These are phyloP conservation scores for Huso huso DNA, from an alignment of 2,797 vertebrate genomes.

Conservation along the genomic window DNA sequence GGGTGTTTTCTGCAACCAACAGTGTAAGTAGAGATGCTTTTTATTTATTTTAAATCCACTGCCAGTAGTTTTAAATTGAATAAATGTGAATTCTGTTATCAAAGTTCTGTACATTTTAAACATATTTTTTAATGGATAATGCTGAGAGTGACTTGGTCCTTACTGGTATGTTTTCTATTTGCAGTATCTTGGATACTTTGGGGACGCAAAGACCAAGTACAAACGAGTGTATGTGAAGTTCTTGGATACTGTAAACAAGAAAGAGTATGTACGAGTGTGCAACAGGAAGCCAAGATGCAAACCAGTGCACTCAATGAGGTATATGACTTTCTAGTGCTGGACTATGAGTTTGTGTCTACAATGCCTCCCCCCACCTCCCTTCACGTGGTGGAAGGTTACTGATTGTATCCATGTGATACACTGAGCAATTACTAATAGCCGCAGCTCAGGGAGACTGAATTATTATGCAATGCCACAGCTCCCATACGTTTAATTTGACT, in stretches of 20 bases:
- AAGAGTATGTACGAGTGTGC: conserved; percentile 92
- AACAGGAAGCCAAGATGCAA: conserved; percentile 88
- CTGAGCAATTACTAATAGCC: no score
- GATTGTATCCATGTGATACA: no score
- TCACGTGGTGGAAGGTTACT: no score
- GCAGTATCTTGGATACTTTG: conserved; percentile 97
- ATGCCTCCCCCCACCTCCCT: no score
- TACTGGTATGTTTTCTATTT: conserved; percentile 19
- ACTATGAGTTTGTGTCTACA: background rate
- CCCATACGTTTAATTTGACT: no score
- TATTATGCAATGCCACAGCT: no score
- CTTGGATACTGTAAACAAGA: conserved; percentile 95
- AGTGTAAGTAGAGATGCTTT: conserved; percentile 68
- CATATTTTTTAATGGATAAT: background rate
- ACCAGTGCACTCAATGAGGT: conserved; percentile 83
- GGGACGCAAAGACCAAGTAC: conserved; percentile 93
- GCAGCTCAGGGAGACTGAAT: no score
- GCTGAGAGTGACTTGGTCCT: background rate
- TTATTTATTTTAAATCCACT: no score
- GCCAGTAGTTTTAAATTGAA: no score
- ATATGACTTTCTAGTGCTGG: conserved; percentile 19
- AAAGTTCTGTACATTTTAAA: background rate
- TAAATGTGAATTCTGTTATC: background rate
- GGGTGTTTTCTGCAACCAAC: conserved; percentile 95
- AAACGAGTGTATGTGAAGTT: conserved; percentile 94